Evolutionary conservation across 2,888 invertebrate species (phyloP).

Genomic region (Euphydryas editha): DNA sequence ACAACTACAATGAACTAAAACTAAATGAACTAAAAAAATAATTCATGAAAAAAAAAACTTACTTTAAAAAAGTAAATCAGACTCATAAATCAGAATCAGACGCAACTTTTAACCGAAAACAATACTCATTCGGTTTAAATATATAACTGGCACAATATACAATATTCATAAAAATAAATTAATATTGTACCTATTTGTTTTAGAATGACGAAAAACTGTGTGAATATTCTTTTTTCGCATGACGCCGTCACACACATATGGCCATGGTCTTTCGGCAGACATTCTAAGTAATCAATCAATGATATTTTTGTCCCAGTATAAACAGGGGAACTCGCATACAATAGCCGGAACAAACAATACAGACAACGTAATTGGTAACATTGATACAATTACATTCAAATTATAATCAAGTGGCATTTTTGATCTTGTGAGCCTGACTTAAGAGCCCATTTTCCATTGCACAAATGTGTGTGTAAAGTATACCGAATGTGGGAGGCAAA

Average conservation of each 20-base stretch:
- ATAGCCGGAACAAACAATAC: slow-evolving; percentile 38
- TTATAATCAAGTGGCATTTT: slow-evolving; percentile 16
- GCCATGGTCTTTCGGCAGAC: slow-evolving; percentile 25
- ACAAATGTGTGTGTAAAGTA: slow-evolving; percentile 11
- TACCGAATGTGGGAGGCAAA: slow-evolving; percentile 15
- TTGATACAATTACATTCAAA: slow-evolving; percentile 15
- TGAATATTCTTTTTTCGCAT: not conserved
- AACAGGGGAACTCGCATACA: slow-evolving; percentile 32
- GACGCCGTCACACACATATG: slow-evolving; percentile 4
- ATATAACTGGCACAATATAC: no score
- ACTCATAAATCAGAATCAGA: no score
- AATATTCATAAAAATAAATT: no score
- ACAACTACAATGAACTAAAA: no score
- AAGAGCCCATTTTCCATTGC: slow-evolving; percentile 19
- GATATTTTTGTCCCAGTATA: slow-evolving; percentile 31
- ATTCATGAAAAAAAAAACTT: no score
- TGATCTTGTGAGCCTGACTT: not conserved
- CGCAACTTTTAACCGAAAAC: no score
- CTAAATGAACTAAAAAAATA: no score
- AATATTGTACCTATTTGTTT: not conserved
- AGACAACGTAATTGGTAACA: slow-evolving; percentile 19
- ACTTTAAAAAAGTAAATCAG: no score
- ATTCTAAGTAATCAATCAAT: slow-evolving; percentile 37
- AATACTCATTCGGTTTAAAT: no score
- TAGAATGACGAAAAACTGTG: not conserved